Evolutionary conservation across 2,113 vertebrate genomes (phyloP).

Genomic region (Oncorhynchus masou): DNA sequence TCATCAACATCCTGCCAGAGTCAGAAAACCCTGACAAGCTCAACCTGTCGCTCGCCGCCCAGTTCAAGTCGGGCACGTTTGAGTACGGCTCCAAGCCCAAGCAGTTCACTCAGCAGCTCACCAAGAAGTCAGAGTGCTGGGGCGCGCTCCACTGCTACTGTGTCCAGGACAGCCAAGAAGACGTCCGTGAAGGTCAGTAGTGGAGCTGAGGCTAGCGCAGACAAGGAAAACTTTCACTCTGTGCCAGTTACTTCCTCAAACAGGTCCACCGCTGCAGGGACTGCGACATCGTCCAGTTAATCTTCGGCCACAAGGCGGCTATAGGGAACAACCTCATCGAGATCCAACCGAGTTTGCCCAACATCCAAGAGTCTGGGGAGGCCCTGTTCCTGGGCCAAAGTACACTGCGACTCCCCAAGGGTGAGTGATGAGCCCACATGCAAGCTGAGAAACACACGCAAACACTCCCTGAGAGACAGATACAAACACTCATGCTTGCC

Average conservation of each 20-base stretch:
- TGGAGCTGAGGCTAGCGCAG: background rate
- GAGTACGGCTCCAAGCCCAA: slow-evolving; percentile 3
- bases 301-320: slow-evolving; percentile 8
- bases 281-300: background rate
- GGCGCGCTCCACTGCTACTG: slow-evolving; percentile 19
- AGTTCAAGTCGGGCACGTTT: slow-evolving; percentile 13
- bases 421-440: background rate
- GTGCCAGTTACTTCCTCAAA: background rate
- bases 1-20: slow-evolving; percentile 11
- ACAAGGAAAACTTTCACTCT: background rate
- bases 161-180: background rate
- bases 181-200: background rate
- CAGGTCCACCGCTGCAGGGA: background rate
- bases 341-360: background rate
- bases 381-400: background rate
- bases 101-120: background rate
- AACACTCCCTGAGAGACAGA: too few species aligned
- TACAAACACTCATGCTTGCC: background rate
- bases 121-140: background rate
- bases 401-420: background rate
- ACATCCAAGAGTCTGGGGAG: background rate
- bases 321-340: background rate
- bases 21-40: background rate
- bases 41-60: slow-evolving; percentile 1
- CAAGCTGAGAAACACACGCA: background rate